Conservation (phyloP, 2,888 invertebrate genomes). For the Hedychridium roseum region DNA sequence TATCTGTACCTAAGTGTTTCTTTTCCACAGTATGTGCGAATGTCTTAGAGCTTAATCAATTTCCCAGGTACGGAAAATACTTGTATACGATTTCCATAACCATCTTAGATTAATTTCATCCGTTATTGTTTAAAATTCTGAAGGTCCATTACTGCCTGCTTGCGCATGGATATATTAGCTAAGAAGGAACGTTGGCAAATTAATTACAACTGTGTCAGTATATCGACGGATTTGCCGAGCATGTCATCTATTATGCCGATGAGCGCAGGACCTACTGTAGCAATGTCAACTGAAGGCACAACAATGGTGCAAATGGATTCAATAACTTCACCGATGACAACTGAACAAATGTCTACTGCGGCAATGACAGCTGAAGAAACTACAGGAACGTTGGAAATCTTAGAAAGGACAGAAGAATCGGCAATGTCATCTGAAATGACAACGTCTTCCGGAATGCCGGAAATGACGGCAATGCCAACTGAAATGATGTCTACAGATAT, state of each 20-base stretch:
- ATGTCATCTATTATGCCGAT: constrained; percentile 11
- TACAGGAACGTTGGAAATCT: too few species aligned
- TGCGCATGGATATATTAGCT: constrained; percentile 42
- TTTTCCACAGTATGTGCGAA: constrained; percentile 51
- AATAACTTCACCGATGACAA: too few species aligned
- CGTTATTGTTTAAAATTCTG: not conserved
- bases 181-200: constrained; percentile 50
- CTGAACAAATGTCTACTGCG: too few species aligned
- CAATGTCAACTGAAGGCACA: too few species aligned
- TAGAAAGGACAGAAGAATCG: too few species aligned
- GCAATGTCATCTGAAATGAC: too few species aligned
- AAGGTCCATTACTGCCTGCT: constrained; percentile 49
- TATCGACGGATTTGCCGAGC: constrained; percentile 40
- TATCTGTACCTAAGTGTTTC: constrained; percentile 45
- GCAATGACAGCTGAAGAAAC: too few species aligned
- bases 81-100: not conserved
- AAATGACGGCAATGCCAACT: constrained; percentile 3
- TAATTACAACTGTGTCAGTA: constrained; percentile 46
- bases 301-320: too few species aligned
- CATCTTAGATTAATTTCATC: too few species aligned
- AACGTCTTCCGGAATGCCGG: too few species aligned
- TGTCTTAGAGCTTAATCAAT: constrained; percentile 45
- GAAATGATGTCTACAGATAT: too few species aligned
- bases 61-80: constrained; percentile 37
- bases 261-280: too few species aligned